Evolutionary conservation across 2,113 vertebrate genomes (phyloP).

Genomic region (Lepisosteus oculatus): DNA sequence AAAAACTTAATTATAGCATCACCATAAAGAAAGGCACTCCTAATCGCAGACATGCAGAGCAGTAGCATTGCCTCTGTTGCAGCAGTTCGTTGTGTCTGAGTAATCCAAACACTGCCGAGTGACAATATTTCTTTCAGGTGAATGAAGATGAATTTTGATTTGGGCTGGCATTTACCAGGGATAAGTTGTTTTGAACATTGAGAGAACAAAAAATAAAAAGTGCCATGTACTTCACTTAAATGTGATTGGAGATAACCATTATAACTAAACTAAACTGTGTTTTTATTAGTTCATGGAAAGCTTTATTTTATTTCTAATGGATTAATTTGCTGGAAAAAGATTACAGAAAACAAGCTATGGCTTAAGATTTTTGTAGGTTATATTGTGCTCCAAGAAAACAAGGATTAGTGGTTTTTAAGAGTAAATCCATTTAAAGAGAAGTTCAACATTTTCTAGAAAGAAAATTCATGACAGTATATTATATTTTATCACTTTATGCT

Average conservation of each 20-base stretch:
- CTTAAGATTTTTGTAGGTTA: no score
- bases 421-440: no score
- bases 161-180: neutral
- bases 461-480: no score
- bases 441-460: no score
- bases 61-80: neutral
- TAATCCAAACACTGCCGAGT: neutral
- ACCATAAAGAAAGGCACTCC: neutral
- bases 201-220: neutral
- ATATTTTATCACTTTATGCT: no score
- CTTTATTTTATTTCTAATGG: no score
- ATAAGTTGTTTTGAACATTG: neutral
- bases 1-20: slow-evolving; percentile 26
- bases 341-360: no score
- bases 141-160: neutral
- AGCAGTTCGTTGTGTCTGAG: neutral
- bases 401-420: no score
- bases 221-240: neutral
- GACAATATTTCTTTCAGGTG: neutral
- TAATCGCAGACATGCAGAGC: slow-evolving; percentile 3
- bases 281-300: neutral
- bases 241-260: neutral
- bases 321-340: no score
- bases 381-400: no score
- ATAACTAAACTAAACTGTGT: neutral